A percentile compares a stretch with the other conserved stretches of the same genome.
Evolutionary conservation across 2,113 vertebrate genomes (phyloP).

Genomic region (Laticauda laticaudata): DNA sequence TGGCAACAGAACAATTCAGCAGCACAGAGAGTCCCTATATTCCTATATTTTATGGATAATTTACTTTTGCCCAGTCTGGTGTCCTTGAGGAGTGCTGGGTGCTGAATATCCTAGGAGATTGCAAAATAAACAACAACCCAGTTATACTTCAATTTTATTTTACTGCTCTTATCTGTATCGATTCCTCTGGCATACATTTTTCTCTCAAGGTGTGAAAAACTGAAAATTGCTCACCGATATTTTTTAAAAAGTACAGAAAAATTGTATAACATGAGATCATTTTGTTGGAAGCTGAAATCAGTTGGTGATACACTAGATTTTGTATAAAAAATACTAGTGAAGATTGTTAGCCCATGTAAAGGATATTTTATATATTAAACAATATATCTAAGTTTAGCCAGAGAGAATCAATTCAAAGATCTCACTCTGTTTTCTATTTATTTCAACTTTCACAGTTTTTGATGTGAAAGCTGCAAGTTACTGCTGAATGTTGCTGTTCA

Average conservation of each 20-base stretch:
- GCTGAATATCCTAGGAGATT: not conserved
- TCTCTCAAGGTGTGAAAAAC: not conserved
- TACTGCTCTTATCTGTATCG: not conserved
- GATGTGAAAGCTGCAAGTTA: conserved; percentile 49
- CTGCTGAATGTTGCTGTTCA: conserved; percentile 49
- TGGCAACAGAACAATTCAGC: not conserved
- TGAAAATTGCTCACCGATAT: not conserved
- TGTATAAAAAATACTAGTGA: conserved; percentile 25
- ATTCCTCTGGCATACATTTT: not conserved
- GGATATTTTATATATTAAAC: conserved; percentile 43
- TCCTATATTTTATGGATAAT: not conserved
- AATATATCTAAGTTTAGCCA: conserved; percentile 42
- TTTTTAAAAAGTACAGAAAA: not conserved
- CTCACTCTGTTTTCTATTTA: conserved; percentile 62
- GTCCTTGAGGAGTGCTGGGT: not conserved
- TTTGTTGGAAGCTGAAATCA: not conserved
- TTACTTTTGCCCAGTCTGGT: not conserved
- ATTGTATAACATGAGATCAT: not conserved
- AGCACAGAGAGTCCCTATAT: not conserved
- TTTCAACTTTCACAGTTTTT: conserved; percentile 60
- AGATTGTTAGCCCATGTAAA: conserved; percentile 24
- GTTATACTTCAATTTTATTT: not conserved
- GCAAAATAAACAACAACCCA: not conserved
- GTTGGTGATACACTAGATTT: not conserved
- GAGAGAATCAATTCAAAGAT: conserved; percentile 36